phyloP scores from a whole-genome alignment of 2,113 vertebrate genomes.

The Poeciliopsis retropinna region DNA sequence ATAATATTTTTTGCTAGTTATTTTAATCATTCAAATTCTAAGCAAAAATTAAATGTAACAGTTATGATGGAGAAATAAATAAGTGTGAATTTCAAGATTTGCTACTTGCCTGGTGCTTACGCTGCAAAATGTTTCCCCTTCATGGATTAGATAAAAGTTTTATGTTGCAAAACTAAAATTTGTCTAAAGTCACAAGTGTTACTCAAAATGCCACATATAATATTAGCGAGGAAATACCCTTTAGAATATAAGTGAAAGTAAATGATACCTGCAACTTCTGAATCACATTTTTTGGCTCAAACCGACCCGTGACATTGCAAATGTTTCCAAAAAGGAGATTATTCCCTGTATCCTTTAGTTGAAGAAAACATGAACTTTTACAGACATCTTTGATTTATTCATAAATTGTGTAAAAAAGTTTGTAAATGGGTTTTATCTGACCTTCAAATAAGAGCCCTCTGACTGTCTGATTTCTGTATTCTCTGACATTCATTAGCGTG shows the following conservation, averaged over 20 bases:
- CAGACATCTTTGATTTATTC: not conserved
- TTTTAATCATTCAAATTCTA: not conserved
- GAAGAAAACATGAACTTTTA: not conserved
- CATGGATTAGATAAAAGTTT: constrained; percentile 41
- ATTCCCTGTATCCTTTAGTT: not conserved
- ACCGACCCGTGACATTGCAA: not conserved
- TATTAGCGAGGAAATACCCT: constrained; percentile 41
- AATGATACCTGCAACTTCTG: constrained; percentile 8
- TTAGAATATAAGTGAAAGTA: constrained; percentile 22
- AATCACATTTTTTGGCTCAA: not conserved
- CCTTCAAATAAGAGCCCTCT: constrained; percentile 1
- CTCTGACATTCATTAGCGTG: constrained; percentile 45
- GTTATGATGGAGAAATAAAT: constrained; percentile 7
- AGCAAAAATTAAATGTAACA: not conserved
- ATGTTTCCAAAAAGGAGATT: not conserved
- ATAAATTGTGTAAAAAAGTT: not conserved
- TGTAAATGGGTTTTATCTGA: constrained; percentile 46
- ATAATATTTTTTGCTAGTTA: not conserved
- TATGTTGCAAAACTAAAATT: constrained; percentile 55
- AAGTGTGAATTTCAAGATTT: constrained; percentile 37
- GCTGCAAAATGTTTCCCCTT: constrained; percentile 21
- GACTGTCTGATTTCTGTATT: constrained; percentile 32
- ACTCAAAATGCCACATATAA: constrained; percentile 53
- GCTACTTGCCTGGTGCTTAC: constrained; percentile 20
- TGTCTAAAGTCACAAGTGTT: constrained; percentile 36